Evolutionary conservation across 2,888 invertebrate species (phyloP).

Genomic region (Drosophila melanosoma): DNA sequence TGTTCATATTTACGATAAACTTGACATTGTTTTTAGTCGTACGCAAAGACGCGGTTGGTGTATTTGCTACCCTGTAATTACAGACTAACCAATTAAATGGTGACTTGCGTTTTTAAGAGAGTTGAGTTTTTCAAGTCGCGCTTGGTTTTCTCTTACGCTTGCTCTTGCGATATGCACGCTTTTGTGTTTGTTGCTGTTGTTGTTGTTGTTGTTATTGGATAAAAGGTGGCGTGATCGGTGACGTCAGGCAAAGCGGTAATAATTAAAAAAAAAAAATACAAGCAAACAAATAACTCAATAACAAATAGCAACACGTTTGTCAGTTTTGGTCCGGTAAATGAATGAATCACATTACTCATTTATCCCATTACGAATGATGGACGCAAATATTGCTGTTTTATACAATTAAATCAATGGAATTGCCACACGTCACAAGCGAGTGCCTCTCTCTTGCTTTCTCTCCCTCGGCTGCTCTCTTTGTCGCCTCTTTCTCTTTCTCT

Average conservation of each 20-base stretch:
- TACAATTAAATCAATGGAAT: background rate
- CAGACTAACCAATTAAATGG: background rate
- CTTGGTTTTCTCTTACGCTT: slow-evolving; percentile 25
- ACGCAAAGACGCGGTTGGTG: slow-evolving; percentile 19
- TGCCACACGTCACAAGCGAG: slow-evolving; percentile 17
- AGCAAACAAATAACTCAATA: slow-evolving; percentile 25
- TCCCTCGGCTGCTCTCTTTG: background rate
- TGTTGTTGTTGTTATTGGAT: slow-evolving; percentile 20
- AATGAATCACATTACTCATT: slow-evolving; percentile 43
- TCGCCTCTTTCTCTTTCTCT: background rate
- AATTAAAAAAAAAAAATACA: slow-evolving; percentile 9
- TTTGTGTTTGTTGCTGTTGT: background rate
- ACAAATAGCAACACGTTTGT: slow-evolving; percentile 33
- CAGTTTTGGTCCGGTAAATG: background rate
- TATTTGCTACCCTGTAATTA: slow-evolving; percentile 20
- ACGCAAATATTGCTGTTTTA: slow-evolving; percentile 4
- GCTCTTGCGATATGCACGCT: background rate
- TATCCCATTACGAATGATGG: slow-evolving; percentile 19
- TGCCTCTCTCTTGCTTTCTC: background rate
- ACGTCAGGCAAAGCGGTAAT: slow-evolving; percentile 57
- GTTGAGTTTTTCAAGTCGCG: slow-evolving; percentile 18
- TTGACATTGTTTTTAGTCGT: slow-evolving; percentile 6
- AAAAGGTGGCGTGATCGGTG: slow-evolving; percentile 76
- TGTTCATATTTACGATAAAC: slow-evolving; percentile 55
- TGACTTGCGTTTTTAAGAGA: slow-evolving; percentile 49